phyloP scores from a whole-genome alignment of 2,113 vertebrate genomes.

The Prunella himalayana region DNA sequence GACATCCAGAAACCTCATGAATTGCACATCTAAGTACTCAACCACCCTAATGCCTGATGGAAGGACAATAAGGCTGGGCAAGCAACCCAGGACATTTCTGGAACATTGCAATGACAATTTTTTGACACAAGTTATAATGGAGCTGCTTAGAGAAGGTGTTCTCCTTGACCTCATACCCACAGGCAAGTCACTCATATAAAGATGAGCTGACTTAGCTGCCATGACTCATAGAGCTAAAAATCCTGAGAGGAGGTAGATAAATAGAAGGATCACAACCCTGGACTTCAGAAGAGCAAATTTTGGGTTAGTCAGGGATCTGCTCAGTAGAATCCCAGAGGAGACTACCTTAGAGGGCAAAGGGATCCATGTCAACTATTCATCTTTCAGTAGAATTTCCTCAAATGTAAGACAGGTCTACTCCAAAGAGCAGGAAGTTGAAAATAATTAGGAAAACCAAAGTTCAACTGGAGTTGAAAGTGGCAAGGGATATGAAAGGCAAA shows the following conservation, averaged over 20 bases:
- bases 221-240: neutral
- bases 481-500: neutral
- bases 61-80: neutral
- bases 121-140: neutral
- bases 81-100: neutral
- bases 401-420: neutral
- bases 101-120: neutral
- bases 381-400: neutral
- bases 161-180: neutral
- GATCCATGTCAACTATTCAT: neutral
- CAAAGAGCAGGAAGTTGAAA: neutral
- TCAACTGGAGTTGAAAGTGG: neutral
- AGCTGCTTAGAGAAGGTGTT: neutral
- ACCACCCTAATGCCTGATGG: neutral
- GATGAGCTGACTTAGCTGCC: neutral
- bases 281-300: neutral
- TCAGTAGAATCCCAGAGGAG: neutral
- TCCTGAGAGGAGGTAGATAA: neutral
- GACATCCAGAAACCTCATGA: neutral
- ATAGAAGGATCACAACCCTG: neutral
- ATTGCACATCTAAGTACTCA: neutral
- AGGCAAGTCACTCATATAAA: neutral
- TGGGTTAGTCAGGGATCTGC: neutral
- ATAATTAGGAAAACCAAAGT: neutral
- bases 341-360: neutral